Evolutionary conservation across 2,113 vertebrate species (phyloP).

Genomic region (Campylomormyrus tamandua): DNA sequence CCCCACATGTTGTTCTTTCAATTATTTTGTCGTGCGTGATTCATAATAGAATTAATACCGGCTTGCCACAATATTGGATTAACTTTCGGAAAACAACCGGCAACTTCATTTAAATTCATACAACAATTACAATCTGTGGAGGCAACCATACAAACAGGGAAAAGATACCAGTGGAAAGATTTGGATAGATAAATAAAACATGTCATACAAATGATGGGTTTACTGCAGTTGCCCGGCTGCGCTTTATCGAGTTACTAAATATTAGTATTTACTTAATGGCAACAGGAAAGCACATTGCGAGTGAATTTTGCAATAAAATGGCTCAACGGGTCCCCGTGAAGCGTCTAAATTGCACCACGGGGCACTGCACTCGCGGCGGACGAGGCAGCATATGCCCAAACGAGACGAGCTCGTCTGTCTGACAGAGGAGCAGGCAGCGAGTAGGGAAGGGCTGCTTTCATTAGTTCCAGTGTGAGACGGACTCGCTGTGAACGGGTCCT

Average conservation of each 20-base stretch:
- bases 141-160: conserved; percentile 43
- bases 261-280: conserved; percentile 73
- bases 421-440: background rate
- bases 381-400: conserved; percentile 57
- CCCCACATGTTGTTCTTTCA: conserved; percentile 62
- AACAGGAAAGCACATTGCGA: conserved; percentile 69
- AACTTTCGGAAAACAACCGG: conserved; percentile 53
- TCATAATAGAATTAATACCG: conserved; percentile 52
- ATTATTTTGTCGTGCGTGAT: conserved; percentile 64
- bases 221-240: conserved; percentile 69
- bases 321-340: conserved; percentile 68
- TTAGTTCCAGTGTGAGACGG: background rate
- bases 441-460: background rate
- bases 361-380: conserved; percentile 45
- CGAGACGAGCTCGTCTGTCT: background rate
- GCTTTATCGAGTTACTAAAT: conserved; percentile 68
- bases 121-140: conserved; percentile 60
- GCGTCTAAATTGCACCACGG: conserved; percentile 61
- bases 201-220: conserved; percentile 70
- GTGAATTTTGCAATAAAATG: conserved; percentile 71
- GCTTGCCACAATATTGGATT: conserved; percentile 62
- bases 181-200: conserved; percentile 65
- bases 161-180: conserved; percentile 59
- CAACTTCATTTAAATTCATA: conserved; percentile 69
- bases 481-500: background rate